Evolutionary conservation across 2,113 vertebrate genomes (phyloP).

Genomic region (Lethenteron reissneri): DNA sequence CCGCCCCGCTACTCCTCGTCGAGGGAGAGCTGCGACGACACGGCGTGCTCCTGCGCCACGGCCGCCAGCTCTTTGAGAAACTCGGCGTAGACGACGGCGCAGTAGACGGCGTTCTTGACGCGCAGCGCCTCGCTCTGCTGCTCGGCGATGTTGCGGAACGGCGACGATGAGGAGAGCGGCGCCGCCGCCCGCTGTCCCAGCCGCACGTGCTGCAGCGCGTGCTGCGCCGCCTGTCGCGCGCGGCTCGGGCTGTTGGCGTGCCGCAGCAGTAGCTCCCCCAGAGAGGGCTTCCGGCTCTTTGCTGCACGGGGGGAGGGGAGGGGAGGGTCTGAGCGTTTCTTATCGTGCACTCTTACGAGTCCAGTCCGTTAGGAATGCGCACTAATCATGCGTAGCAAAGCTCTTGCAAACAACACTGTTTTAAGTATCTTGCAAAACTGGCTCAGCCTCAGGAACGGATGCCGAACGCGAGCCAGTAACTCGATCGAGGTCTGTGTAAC

Average conservation of each 20-base stretch:
- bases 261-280: conserved; percentile 67
- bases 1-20: conserved; percentile 18
- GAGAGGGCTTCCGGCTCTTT: conserved; percentile 57
- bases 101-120: conserved; percentile 79
- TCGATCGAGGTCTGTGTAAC: too few relatives aligned
- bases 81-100: conserved; percentile 69
- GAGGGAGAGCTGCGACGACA: conserved; percentile 50
- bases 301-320: conserved; percentile 24
- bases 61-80: conserved; percentile 91
- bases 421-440: too few relatives aligned
- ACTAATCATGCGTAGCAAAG: too few relatives aligned
- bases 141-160: conserved; percentile 31
- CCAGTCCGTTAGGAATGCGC: too few relatives aligned
- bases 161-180: conserved; percentile 24
- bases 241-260: conserved; percentile 67
- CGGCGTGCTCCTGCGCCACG: conserved; percentile 68
- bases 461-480: too few relatives aligned
- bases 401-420: too few relatives aligned
- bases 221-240: conserved; percentile 45
- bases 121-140: conserved; percentile 58
- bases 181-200: conserved; percentile 34
- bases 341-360: too few relatives aligned
- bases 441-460: too few relatives aligned
- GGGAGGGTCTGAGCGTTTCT: neutral
- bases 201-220: conserved; percentile 48